Conservation (phyloP, 2,888 invertebrate species). For the Ornithoptera alexandrae region DNA sequence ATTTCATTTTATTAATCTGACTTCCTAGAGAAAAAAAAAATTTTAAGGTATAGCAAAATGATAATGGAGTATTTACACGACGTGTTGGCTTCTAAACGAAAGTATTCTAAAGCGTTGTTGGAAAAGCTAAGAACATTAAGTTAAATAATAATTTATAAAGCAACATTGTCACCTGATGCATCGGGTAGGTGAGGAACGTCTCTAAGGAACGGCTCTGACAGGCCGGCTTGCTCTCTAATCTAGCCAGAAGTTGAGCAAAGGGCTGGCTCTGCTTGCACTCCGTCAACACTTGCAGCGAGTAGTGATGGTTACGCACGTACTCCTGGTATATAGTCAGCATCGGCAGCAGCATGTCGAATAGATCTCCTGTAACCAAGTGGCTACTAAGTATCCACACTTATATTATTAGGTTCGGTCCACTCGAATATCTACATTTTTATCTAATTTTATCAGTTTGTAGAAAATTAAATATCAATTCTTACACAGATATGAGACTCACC, state of each 20-base stretch:
- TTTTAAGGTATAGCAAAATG: too few species aligned
- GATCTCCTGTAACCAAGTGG: slow-evolving; percentile 84
- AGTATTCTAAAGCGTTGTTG: too few species aligned
- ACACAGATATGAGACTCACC: slow-evolving; percentile 70
- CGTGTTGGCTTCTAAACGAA: too few species aligned
- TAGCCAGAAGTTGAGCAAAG: slow-evolving; percentile 87
- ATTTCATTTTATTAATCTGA: too few species aligned
- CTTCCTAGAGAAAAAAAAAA: too few species aligned
- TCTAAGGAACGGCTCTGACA: slow-evolving; percentile 92
- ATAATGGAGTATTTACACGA: too few species aligned
- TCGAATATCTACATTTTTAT: too few species aligned
- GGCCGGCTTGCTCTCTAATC: slow-evolving; percentile 91
- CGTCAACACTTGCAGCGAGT: slow-evolving; percentile 93
- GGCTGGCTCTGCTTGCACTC: slow-evolving; percentile 93
- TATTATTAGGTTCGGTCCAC: too few species aligned
- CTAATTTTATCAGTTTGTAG: too few species aligned
- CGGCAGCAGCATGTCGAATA: slow-evolving; percentile 96
- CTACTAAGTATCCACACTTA: slow-evolving; percentile 39
- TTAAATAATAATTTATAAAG: neutral
- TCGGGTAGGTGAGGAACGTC: slow-evolving; percentile 94
- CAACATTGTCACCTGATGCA: slow-evolving; percentile 87
- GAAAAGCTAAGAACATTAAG: too few species aligned
- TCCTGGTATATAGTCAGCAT: slow-evolving; percentile 97
- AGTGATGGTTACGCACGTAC: slow-evolving; percentile 96
- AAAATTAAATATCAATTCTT: too few species aligned